Evolutionary conservation across 2,888 invertebrate species (phyloP), one percentile per base, ranked within the genome.

Genomic region (Cheilosia pagana): DNA sequence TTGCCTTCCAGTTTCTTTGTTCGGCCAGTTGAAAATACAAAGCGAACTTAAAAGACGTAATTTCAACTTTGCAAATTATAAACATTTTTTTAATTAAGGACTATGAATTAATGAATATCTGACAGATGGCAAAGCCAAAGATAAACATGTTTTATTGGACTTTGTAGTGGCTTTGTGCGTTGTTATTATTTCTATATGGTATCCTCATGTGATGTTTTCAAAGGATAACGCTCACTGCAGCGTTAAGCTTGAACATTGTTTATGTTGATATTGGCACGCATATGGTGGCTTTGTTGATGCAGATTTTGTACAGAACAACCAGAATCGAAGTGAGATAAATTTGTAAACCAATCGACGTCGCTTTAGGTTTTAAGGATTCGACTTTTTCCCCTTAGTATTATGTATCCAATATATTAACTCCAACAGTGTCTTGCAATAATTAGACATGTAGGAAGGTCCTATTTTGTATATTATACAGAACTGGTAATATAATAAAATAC

Each of bases 1-100:
- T 83, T 70, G 79, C 83, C 74, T 74, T 70, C 63, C 70, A 76
- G 85, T 67, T 67, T 67, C 85, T 85, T 85, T 85, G 85, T 85
- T 85, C 81, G 85, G 85, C 85, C 85, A 85, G 85, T 85, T 85
- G 81, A 85, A 85, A 85, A 85, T 71, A 85, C 85, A 85, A 85
- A 85, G 85, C 76, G 57, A 85, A 85, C 85, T 81, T 85, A 85
- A 85, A 85, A 85, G 75, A 71, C 85, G 81, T 81, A 81, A 81
- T 85, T 85, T 71, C 71, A 81, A 81, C 81, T 85, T 85, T 71
- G 81, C 75, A 85, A 85, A 81, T 85, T 85, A 85, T 79, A 85
- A 67, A 75, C 70, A 85, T 74, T 77, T 53, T 82, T 85, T 85
- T 81, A 81, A 85, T 81, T 85, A 81, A 81, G 85, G 55, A 85